A percentile compares a stretch with the other conserved stretches of the same genome.
These are phyloP conservation scores for Arenaria interpres DNA, from an alignment of 2,113 vertebrate species.

Conservation along the genomic window DNA sequence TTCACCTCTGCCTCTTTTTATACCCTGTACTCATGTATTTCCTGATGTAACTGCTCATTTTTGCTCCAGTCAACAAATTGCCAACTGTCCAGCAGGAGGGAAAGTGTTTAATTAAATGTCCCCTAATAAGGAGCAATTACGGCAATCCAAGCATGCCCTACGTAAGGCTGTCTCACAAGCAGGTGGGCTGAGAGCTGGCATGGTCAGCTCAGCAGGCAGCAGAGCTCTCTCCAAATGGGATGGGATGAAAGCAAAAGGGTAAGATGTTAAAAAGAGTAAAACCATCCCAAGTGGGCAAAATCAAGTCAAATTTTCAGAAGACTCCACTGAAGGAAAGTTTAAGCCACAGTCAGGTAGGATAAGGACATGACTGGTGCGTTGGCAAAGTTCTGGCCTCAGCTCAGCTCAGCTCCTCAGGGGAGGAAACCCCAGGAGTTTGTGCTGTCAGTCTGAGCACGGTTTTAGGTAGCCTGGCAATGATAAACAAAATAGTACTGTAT, in stretches of 20 bases:
- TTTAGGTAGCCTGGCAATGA: neutral
- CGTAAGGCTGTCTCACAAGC: neutral
- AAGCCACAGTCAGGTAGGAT: neutral
- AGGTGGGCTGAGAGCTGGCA: neutral
- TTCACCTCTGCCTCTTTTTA: conserved; percentile 51
- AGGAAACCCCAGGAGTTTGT: neutral
- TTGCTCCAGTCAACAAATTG: conserved; percentile 27
- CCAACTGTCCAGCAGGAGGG: neutral
- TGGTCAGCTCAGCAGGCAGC: neutral
- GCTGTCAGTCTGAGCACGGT: fast-evolving
- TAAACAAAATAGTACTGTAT: neutral
- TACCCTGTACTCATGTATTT: neutral
- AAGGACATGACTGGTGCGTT: fast-evolving
- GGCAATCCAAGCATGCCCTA: neutral
- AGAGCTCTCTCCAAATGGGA: neutral
- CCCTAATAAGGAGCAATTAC: neutral
- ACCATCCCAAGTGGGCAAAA: neutral
- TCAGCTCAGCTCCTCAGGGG: neutral
- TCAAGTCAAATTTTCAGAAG: neutral
- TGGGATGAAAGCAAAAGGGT: neutral
- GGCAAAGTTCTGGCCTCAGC: neutral
- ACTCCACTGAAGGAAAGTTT: neutral
- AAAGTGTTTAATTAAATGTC: conserved; percentile 29
- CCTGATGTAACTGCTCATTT: conserved; percentile 62
- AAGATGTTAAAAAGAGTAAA: neutral